phyloP scores from a whole-genome alignment of 2,113 vertebrate genomes.

The Ameiurus melas region DNA sequence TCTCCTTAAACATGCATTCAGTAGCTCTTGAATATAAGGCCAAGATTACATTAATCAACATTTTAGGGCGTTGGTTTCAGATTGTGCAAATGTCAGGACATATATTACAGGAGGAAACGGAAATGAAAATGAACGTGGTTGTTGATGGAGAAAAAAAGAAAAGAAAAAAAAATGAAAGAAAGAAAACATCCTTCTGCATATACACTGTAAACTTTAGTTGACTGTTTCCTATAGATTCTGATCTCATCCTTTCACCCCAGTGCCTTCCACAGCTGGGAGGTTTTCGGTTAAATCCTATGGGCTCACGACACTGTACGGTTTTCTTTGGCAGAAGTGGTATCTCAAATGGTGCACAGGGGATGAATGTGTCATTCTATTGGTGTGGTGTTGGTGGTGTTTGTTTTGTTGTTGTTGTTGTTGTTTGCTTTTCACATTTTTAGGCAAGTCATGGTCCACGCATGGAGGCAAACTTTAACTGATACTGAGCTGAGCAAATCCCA shows the following conservation, averaged over 20 bases:
- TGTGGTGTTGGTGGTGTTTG: slow-evolving; percentile 69
- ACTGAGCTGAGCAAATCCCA: slow-evolving; percentile 99
- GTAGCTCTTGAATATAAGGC: slow-evolving; percentile 85
- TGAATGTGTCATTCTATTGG: slow-evolving; percentile 42
- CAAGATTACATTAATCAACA: slow-evolving; percentile 77
- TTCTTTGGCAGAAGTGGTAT: slow-evolving; percentile 98
- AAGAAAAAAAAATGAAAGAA: slow-evolving; percentile 52
- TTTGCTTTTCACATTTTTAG: slow-evolving; percentile 75
- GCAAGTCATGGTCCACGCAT: slow-evolving; percentile 70
- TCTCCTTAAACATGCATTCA: slow-evolving; percentile 73
- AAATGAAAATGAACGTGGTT: slow-evolving; percentile 47
- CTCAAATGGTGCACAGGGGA: slow-evolving; percentile 72
- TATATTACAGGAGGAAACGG: slow-evolving; percentile 68
- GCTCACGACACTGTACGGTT: slow-evolving; percentile 73
- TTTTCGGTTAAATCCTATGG: slow-evolving; percentile 60
- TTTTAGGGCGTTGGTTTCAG: slow-evolving; percentile 71
- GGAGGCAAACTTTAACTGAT: slow-evolving; percentile 85
- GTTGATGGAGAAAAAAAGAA: slow-evolving; percentile 54
- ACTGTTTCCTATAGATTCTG: slow-evolving; percentile 59
- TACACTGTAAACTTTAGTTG: slow-evolving; percentile 70
- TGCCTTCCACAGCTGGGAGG: slow-evolving; percentile 45
- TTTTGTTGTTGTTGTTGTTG: slow-evolving; percentile 58
- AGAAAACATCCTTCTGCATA: slow-evolving; percentile 62
- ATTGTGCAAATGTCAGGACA: slow-evolving; percentile 72
- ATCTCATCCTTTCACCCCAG: slow-evolving; percentile 53